A percentile compares a stretch with the other conserved stretches of the same genome.
Evolutionary conservation across 2,113 vertebrate species (phyloP).

Genomic region (Hydrochoerus hydrochaeris): DNA sequence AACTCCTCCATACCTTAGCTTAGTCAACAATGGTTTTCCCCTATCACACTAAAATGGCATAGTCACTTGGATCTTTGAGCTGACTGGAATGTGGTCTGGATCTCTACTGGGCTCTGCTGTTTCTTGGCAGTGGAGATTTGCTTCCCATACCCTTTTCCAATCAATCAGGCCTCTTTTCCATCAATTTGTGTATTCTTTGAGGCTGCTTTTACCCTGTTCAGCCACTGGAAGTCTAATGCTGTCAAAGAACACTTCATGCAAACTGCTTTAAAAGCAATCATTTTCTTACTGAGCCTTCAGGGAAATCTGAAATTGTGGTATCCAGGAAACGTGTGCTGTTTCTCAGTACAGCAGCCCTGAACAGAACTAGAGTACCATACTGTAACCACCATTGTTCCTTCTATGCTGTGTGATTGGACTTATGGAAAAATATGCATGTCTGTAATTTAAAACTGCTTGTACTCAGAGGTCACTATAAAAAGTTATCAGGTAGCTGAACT

Average conservation of each 20-base stretch:
- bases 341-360: constrained; percentile 29
- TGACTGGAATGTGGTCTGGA: not conserved
- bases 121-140: not conserved
- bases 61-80: not conserved
- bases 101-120: not conserved
- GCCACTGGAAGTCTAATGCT: constrained; percentile 43
- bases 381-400: not conserved
- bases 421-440: not conserved
- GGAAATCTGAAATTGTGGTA: not conserved
- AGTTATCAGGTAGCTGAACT: not conserved
- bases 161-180: not conserved
- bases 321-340: not conserved
- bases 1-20: not conserved
- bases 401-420: not conserved
- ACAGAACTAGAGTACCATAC: not conserved
- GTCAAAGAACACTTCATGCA: constrained; percentile 28
- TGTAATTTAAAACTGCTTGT: not conserved
- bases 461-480: not conserved
- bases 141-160: not conserved
- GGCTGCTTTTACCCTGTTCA: constrained; percentile 46
- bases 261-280: not conserved
- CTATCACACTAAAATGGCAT: not conserved
- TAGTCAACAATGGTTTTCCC: not conserved
- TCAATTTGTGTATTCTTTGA: not conserved
- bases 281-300: not conserved